Base-by-base conservation (phyloP, 2,113 vertebrate species). In the Physeter macrocephalus region DNA sequence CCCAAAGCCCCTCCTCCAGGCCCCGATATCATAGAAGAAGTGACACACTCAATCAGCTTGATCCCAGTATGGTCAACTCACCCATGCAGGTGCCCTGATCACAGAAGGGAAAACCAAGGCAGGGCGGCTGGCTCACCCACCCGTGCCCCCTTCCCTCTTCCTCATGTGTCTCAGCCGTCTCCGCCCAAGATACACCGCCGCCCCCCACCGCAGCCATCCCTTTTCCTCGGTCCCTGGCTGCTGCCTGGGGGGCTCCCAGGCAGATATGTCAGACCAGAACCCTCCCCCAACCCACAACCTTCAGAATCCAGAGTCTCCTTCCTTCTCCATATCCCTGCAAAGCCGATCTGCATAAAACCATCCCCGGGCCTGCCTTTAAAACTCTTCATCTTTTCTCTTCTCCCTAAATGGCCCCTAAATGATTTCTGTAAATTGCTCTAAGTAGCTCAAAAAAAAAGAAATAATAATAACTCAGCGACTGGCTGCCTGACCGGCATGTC, bases 361-460 rank as follows among this genome's bases (percentile, higher is more conserved):
- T 97, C 89, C 96, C 96, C 1, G 0, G 93, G 97, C 66, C 78
- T 96, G 93, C 96, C 86, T 95, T 23, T 29, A 92, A 90, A 98
- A 97, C 92, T 94, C 95, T 95, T 93, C 96, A 95, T 97, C 95
- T 98, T 98, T 96, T 96, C 88, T 92, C 96, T 95, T 97, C 94
- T 96, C 89, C 98, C 97, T 13, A 29, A 95, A 97, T 67, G 87
- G 98, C 97, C 97, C 97, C 97, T 97, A 96, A 0, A 84, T 98
- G 98, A 98, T 99, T 98, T 98, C 98, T 98, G 97, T 98, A 98
- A 98, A 99, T 99, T 98, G 98, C 98, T 98, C 97, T 97, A 98
- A 98, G 98, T 98, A 98, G 97, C 97, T 98, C 80, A 98, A 98
- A 98, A 98, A 67, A 64, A 43, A 80, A 95, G 92, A 96, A 98